A percentile compares a stretch with the other conserved stretches of the same genome.
phyloP scores from a whole-genome alignment of 2,888 invertebrate species.

The Agrilus mali region DNA sequence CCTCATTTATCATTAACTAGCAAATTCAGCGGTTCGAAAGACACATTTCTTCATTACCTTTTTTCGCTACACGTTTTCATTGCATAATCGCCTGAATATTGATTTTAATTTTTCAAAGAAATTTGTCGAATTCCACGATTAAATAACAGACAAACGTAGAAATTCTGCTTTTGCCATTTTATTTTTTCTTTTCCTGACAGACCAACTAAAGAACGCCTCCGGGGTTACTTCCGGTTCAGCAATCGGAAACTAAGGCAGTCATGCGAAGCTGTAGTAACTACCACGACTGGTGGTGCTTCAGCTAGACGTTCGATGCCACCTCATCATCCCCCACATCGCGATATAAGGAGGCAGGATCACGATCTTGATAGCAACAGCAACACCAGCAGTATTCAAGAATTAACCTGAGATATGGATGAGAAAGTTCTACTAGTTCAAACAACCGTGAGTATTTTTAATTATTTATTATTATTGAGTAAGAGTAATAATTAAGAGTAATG shows the following conservation, averaged over 20 bases:
- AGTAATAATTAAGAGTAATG: too few species aligned
- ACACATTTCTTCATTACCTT: too few species aligned
- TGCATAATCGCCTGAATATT: neutral
- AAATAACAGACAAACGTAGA: neutral
- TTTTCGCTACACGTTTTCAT: too few species aligned
- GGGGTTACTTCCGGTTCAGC: conserved; percentile 43
- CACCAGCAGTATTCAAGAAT: too few species aligned
- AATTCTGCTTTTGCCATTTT: neutral
- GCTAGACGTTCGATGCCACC: conserved; percentile 15
- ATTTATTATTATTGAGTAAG: too few species aligned
- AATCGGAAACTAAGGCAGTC: conserved; percentile 32
- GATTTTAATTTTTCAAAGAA: neutral
- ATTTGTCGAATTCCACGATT: too few species aligned
- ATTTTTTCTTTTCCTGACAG: conserved; percentile 24
- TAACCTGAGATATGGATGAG: too few species aligned
- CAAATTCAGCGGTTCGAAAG: too few species aligned
- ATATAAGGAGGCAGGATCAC: conserved; percentile 17
- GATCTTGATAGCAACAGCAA: conserved; percentile 20
- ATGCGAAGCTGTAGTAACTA: conserved; percentile 33
- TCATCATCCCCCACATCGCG: conserved; percentile 19
- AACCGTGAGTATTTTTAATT: too few species aligned
- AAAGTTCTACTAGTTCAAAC: too few species aligned
- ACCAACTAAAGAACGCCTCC: conserved; percentile 42
- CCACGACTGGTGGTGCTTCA: conserved; percentile 24
- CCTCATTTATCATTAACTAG: too few species aligned